Conservation (phyloP, 2,888 invertebrate species). For the Pinctada fucata region DNA sequence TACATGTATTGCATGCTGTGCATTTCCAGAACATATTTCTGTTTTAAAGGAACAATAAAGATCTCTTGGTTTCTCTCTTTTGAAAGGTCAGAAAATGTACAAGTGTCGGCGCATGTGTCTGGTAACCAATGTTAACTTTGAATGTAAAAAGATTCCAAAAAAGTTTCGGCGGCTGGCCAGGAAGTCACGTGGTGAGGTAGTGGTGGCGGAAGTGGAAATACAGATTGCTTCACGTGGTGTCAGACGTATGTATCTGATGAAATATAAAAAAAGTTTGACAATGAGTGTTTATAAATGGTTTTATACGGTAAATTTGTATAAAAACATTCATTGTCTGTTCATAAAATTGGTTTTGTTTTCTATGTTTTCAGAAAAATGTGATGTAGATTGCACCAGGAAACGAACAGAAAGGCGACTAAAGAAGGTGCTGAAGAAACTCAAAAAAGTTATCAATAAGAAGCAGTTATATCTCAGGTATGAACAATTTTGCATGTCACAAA, state of each 20-base stretch:
- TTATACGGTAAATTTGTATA: constrained; percentile 39
- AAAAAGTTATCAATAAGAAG: constrained; percentile 60
- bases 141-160: constrained; percentile 58
- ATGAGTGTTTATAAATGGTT: constrained; percentile 26
- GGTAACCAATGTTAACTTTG: constrained; percentile 59
- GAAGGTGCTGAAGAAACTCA: constrained; percentile 66
- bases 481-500: neutral
- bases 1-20: too few relatives aligned
- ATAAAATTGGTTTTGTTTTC: neutral
- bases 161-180: constrained; percentile 53
- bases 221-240: constrained; percentile 49
- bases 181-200: constrained; percentile 45
- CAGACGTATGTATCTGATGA: neutral
- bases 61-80: too few relatives aligned
- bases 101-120: constrained; percentile 63
- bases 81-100: constrained; percentile 58
- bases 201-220: constrained; percentile 68
- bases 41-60: too few relatives aligned
- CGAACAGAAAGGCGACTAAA: constrained; percentile 67
- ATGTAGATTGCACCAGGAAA: constrained; percentile 65
- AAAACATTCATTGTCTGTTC: constrained; percentile 12
- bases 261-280: neutral
- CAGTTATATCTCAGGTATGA: constrained; percentile 65
- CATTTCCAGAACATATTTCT: too few relatives aligned
- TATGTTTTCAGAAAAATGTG: constrained; percentile 65